Base-by-base conservation (phyloP, 1,140 invertebrate genomes). In the Laupala kohalensis region DNA sequence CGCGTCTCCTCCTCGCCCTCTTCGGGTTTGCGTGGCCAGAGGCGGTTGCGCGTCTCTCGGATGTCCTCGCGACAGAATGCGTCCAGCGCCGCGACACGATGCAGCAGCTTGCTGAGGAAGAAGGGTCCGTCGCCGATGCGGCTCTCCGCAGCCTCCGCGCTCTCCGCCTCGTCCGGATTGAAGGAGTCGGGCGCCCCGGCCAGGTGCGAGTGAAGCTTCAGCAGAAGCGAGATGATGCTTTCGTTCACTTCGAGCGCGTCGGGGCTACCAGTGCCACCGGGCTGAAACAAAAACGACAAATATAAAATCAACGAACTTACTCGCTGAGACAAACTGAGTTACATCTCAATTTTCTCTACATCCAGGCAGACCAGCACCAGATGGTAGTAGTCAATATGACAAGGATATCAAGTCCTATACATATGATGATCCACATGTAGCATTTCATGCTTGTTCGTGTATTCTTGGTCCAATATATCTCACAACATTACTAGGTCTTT, bases 191-290 rank as follows among this genome's bases (percentile, higher is more conserved):
- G 86, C 53, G 87, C 83, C 5, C 91, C 92, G 0, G 91, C 92
- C 15, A 97, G 81, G 78, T 97, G 94, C 0, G 93, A 93, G 80
- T 98, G 95, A n/a, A 98, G 83, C 80, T 95, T 96, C 12, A 98
- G 82, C 25, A 98, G 81, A 53, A 98, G 82, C 0, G 94, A 95
- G 74, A 98, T 89, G 69, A 98, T 93, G 72, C 93, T 96, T 80
- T 98, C 95, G 75, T 94, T 92, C 23, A 93, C 84, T 71, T 87
- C 84, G 0, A 90, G 24, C 19, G 5, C 62, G 6, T 75, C 72
- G 13, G 65, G 71, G 63, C 53, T 25, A 24, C 37, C 24, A 5
- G 69, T 25, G 29, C 29, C 23, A 23, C 69, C 53, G 13, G 37
- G n/a, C 69, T 70, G 69, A 12, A n/a, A n/a, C n/a, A n/a, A n/a